Evolutionary conservation across 1,140 invertebrate species (phyloP).

Genomic region (Portunus trituberculatus): DNA sequence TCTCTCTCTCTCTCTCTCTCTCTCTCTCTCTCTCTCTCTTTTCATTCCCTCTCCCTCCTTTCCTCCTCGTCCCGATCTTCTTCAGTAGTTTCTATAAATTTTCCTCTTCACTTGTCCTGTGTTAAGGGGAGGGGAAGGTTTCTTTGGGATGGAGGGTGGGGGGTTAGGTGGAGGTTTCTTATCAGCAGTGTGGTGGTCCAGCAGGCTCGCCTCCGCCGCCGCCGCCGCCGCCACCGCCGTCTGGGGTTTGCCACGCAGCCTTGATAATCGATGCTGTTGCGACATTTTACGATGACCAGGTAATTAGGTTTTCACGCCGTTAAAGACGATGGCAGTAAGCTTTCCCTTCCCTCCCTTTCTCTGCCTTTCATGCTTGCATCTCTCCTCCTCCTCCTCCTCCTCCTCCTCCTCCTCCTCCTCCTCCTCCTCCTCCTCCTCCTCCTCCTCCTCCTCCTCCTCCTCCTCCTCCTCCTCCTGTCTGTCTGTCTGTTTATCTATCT

Average conservation of each 20-base stretch:
- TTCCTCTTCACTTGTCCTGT: background rate
- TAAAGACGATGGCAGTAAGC: conserved; percentile 41
- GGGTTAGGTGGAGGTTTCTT: background rate
- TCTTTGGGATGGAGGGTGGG: background rate
- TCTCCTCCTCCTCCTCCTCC: background rate
- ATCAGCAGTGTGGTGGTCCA: background rate
- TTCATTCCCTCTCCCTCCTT: background rate
- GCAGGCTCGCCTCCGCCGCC: background rate
- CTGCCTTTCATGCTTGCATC: background rate
- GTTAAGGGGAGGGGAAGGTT: background rate
- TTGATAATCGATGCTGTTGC: conserved; percentile 49
- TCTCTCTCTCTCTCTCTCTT: conserved; percentile 11
- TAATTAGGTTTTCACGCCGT: conserved; percentile 51
- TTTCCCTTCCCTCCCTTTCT: background rate
- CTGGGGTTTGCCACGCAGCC: background rate
- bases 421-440: background rate
- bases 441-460: background rate
- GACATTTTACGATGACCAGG: conserved; percentile 50
- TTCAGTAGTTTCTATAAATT: background rate
- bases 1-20: conserved; percentile 54
- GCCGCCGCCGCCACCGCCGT: background rate
- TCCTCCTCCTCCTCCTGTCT: background rate
- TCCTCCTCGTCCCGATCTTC: background rate
- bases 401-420: background rate
- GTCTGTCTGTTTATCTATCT: background rate